These are phyloP conservation scores for Urocyon cinereoargenteus DNA, from an alignment of 2,797 vertebrate species.

Conservation along the genomic window DNA sequence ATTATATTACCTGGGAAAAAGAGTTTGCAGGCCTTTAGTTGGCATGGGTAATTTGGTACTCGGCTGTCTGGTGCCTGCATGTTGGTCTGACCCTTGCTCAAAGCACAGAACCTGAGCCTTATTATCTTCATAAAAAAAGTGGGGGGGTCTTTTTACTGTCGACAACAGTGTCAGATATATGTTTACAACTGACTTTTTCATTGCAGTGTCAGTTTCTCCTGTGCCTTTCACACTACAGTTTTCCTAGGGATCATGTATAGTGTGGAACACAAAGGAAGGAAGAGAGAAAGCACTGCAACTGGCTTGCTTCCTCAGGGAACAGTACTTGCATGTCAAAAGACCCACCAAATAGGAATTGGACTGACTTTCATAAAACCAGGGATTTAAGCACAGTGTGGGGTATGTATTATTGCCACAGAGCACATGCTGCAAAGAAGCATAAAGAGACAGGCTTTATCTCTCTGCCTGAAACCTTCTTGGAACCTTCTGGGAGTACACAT, in stretches of 20 bases:
- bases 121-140: slow-evolving; percentile 56
- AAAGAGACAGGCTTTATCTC: slow-evolving; percentile 84
- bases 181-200: slow-evolving; percentile 66
- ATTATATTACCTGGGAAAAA: slow-evolving; percentile 70
- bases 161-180: background rate
- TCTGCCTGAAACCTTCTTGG: slow-evolving; percentile 76
- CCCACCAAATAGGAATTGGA: slow-evolving; percentile 69
- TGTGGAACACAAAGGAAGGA: slow-evolving; percentile 77
- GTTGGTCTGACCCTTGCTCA: slow-evolving; percentile 66
- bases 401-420: slow-evolving; percentile 76
- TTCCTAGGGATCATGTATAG: slow-evolving; percentile 62
- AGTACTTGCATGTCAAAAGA: slow-evolving; percentile 79
- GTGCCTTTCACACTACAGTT: slow-evolving; percentile 37
- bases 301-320: slow-evolving; percentile 70
- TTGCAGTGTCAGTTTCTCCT: slow-evolving; percentile 56
- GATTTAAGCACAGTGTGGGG: slow-evolving; percentile 77
- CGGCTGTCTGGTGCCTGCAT: background rate
- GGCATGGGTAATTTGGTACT: background rate
- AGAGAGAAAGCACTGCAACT: slow-evolving; percentile 65
- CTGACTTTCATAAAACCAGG: slow-evolving; percentile 81
- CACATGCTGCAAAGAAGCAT: slow-evolving; percentile 73
- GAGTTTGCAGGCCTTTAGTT: background rate
- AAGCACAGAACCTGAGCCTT: background rate
- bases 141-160: slow-evolving; percentile 24
- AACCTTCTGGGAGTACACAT: slow-evolving; percentile 77